phyloP scores from a whole-genome alignment of 1,140 invertebrate genomes.

The Philaenus spumarius region DNA sequence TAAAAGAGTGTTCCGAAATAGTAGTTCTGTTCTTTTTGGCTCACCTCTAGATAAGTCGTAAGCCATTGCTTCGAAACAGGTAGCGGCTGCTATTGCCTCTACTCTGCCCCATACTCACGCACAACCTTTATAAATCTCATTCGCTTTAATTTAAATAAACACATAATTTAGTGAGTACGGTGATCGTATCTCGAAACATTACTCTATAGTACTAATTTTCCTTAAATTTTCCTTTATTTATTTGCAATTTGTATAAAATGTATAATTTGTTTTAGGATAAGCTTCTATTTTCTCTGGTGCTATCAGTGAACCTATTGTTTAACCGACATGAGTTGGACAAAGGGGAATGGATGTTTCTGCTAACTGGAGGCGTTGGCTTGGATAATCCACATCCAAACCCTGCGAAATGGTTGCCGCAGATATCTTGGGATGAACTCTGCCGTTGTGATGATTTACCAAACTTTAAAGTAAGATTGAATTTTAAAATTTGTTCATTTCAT shows the following conservation, averaged over 20 bases:
- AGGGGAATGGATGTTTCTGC: constrained; percentile 77
- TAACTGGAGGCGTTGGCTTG: constrained; percentile 78
- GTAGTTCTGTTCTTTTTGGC: no score
- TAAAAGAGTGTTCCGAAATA: no score
- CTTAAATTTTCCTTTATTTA: neutral
- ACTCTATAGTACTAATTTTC: constrained; percentile 9
- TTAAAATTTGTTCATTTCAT: no score
- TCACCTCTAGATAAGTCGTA: no score
- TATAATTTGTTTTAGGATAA: constrained; percentile 60
- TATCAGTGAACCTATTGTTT: constrained; percentile 76
- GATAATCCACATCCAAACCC: constrained; percentile 71
- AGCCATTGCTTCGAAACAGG: no score
- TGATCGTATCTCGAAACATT: no score
- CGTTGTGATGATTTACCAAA: constrained; percentile 51
- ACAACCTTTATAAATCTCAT: no score
- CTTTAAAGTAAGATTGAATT: constrained; percentile 50
- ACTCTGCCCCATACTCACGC: no score
- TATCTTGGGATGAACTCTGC: constrained; percentile 82
- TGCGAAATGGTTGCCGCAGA: constrained; percentile 58
- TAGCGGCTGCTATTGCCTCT: no score
- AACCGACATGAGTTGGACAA: constrained; percentile 58
- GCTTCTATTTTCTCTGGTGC: constrained; percentile 80
- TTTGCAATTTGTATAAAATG: no score
- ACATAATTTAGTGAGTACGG: no score
- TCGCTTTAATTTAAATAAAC: no score